Evolutionary conservation across 1,140 invertebrate species (phyloP), one percentile per base, ranked within the genome.

Genomic region (Heliothis virescens): DNA sequence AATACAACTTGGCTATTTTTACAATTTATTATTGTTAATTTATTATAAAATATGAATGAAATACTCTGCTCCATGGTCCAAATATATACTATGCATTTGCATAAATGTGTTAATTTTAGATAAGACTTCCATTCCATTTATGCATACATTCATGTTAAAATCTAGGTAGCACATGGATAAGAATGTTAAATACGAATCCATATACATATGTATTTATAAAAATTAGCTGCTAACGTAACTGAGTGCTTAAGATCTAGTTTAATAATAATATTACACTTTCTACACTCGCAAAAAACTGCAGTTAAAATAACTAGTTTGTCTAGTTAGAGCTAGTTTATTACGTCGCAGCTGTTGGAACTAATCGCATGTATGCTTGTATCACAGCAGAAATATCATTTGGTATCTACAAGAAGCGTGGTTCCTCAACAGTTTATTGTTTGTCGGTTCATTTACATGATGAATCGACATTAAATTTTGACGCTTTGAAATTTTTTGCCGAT

Each of bases 391-490:
- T 15, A 59, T 48, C 15, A 57, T 26, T 48, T 60, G 13, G 21
- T 26, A 26, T 26, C 21, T 60, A 15, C 41, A 52, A 62, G 52
- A 62, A 62, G 9, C 10, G 26, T 12, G 52, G 26, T 11, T 65
- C 50, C 26, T 63, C 59, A 34, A 53, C 21, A 15, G 60, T 21
- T 16, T 50, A 76, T 76, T 65, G 74, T 76, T 76, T 76, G 60
- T 48, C 59, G 50, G 74, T 76, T 76, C 74, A 76, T 76, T 76
- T 65, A 76, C 59, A 76, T 76, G 63, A 78, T 78, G 75, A 69
- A 69, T 78, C 63, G 75, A 69, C 75, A 67, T 69, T 78, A 65
- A 78, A 78, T 29, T 48, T 57, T 67, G 53, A 78, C 75, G 75
- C 63, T 78, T 78, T 26, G 12, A 77, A 26, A 53, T 73, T 77